phyloP scores from a whole-genome alignment of 2,797 vertebrate species.

The Mionectes olivaceus region DNA sequence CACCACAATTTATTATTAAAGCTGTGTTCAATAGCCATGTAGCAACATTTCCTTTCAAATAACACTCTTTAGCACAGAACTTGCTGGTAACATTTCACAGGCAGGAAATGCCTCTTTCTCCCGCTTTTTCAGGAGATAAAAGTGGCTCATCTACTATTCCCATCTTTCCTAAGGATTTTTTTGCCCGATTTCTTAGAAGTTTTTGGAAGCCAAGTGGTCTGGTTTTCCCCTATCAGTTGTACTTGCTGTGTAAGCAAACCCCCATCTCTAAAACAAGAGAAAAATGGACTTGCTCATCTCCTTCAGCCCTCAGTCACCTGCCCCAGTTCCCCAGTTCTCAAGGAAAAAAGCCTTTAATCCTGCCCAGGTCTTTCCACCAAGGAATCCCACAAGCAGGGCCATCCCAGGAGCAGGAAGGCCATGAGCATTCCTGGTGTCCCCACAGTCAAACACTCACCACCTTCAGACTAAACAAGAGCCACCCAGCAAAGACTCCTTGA shows the following conservation, averaged over 20 bases:
- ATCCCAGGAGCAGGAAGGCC: background rate
- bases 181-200: background rate
- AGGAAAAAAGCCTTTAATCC: background rate
- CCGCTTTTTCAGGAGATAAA: background rate
- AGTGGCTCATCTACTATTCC: background rate
- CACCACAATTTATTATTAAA: conserved; percentile 57
- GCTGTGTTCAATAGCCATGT: background rate
- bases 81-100: conserved; percentile 7
- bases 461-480: conserved; percentile 38
- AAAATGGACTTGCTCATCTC: background rate
- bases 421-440: background rate
- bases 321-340: background rate
- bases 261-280: background rate
- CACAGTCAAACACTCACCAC: background rate
- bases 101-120: background rate
- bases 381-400: background rate
- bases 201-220: background rate
- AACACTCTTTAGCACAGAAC: background rate
- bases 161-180: background rate
- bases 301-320: background rate
- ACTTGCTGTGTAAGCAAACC: background rate
- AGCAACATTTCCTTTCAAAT: conserved; percentile 12
- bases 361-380: background rate
- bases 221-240: background rate
- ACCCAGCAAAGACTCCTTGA: background rate